Evolutionary conservation across 1,140 invertebrate species (phyloP).

Genomic region (Venustaconcha ellipsiformis): DNA sequence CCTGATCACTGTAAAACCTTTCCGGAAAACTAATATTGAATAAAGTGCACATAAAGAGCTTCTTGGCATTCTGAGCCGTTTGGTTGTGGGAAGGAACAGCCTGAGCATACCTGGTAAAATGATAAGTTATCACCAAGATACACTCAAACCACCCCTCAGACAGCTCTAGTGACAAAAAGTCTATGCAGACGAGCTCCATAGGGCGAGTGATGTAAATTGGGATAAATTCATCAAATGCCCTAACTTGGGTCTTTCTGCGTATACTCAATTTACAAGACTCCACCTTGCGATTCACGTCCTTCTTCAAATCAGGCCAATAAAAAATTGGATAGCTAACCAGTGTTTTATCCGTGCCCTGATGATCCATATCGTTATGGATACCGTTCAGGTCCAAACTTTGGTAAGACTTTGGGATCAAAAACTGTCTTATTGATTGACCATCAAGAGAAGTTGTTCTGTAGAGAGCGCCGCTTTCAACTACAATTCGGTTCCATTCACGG

Average conservation of each 20-base stretch:
- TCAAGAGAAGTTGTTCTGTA: not conserved
- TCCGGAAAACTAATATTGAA: slow-evolving; percentile 10
- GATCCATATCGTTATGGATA: slow-evolving; percentile 8
- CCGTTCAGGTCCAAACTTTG: not conserved
- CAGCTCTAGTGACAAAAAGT: slow-evolving; percentile 18
- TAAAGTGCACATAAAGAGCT: slow-evolving; percentile 13
- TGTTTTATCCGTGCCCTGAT: slow-evolving; percentile 7
- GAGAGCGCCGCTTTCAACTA: slow-evolving; percentile 3
- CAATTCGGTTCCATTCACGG: slow-evolving; percentile 8
- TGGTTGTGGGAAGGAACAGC: slow-evolving; percentile 17
- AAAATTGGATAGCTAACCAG: slow-evolving; percentile 4
- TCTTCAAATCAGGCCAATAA: slow-evolving; percentile 19
- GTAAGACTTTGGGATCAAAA: not conserved
- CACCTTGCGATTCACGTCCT: slow-evolving; percentile 12
- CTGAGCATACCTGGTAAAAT: slow-evolving; percentile 22
- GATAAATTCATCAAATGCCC: not conserved
- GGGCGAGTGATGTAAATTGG: slow-evolving; percentile 7
- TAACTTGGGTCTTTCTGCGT: not conserved
- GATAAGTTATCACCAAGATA: slow-evolving; percentile 20
- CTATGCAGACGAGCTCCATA: slow-evolving; percentile 18
- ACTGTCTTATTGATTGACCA: not conserved
- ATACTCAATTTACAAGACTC: slow-evolving; percentile 1
- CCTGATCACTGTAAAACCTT: slow-evolving; percentile 16
- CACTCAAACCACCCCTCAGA: slow-evolving; percentile 22
- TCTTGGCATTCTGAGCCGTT: slow-evolving; percentile 20